These are phyloP conservation scores for Morone saxatilis DNA, from an alignment of 2,113 vertebrate genomes.

Conservation along the genomic window DNA sequence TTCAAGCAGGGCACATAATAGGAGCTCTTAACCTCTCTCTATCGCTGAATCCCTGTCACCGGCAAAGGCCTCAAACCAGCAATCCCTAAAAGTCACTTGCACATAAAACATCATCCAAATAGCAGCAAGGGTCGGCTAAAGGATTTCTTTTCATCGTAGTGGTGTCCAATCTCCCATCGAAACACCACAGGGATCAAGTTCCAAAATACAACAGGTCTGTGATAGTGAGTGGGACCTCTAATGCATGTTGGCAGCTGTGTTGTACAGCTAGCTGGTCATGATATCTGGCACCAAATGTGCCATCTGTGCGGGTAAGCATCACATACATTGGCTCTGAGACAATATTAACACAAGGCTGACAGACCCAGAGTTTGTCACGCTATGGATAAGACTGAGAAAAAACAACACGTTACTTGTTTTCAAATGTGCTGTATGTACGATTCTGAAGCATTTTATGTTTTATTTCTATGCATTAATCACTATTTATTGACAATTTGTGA, in stretches of 20 bases:
- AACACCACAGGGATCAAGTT: conserved; percentile 49
- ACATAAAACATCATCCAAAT: conserved; percentile 64
- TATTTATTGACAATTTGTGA: too few relatives aligned
- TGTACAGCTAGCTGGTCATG: conserved; percentile 62
- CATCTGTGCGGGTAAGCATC: conserved; percentile 69
- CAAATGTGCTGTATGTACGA: too few relatives aligned
- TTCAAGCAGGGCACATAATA: conserved; percentile 64
- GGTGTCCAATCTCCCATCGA: conserved; percentile 38
- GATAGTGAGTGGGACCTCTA: conserved; percentile 60
- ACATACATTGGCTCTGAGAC: conserved; percentile 52
- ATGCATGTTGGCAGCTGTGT: conserved; percentile 67
- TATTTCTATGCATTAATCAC: too few relatives aligned
- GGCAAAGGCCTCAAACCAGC: conserved; percentile 45
- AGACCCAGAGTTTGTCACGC: conserved; percentile 23
- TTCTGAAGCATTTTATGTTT: too few relatives aligned
- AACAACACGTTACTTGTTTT: not conserved
- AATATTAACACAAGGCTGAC: conserved; percentile 46
- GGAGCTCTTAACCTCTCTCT: conserved; percentile 62
- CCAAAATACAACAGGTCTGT: conserved; percentile 53
- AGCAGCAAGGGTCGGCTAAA: conserved; percentile 17
- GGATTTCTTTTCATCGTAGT: conserved; percentile 51
- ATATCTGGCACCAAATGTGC: conserved; percentile 63
- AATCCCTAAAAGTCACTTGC: conserved; percentile 60
- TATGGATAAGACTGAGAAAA: conserved; percentile 9
- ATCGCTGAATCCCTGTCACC: conserved; percentile 55